A percentile compares a stretch with the other conserved stretches of the same genome.
Conservation (phyloP, 2,113 vertebrate species). For the Gnathonemus longibarbis region DNA sequence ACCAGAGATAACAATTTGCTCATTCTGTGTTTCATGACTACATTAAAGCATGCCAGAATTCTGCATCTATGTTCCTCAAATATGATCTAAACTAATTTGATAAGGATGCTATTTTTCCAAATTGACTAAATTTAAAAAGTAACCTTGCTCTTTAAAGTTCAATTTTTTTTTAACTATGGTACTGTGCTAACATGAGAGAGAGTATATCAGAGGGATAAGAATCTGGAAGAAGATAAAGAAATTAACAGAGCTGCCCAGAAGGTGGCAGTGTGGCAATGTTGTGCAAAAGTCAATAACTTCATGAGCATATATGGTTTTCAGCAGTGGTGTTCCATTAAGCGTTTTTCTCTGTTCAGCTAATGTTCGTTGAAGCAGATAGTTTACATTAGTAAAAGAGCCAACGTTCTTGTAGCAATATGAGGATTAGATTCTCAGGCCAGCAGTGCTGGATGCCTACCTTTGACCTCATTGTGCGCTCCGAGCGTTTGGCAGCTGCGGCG, state of each 20-base stretch:
- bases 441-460: conserved; percentile 50
- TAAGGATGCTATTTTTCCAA: neutral
- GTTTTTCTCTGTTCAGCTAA: neutral
- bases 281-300: neutral
- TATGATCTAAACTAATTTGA: neutral
- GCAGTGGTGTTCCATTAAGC: neutral
- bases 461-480: conserved; percentile 67
- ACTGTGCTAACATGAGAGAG: neutral
- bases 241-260: conserved; percentile 31
- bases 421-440: neutral
- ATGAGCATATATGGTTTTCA: neutral
- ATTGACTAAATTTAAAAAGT: neutral
- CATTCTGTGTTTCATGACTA: neutral
- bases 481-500: conserved; percentile 66
- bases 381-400: neutral
- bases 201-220: neutral
- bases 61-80: neutral
- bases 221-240: conserved; percentile 16
- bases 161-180: neutral
- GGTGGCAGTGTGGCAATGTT: conserved; percentile 49
- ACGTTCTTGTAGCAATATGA: neutral
- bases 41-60: neutral
- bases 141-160: neutral
- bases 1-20: neutral
- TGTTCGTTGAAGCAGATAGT: neutral